These are phyloP conservation scores for Euura lappo DNA, from an alignment of 1,140 invertebrate species.

Conservation along the genomic window DNA sequence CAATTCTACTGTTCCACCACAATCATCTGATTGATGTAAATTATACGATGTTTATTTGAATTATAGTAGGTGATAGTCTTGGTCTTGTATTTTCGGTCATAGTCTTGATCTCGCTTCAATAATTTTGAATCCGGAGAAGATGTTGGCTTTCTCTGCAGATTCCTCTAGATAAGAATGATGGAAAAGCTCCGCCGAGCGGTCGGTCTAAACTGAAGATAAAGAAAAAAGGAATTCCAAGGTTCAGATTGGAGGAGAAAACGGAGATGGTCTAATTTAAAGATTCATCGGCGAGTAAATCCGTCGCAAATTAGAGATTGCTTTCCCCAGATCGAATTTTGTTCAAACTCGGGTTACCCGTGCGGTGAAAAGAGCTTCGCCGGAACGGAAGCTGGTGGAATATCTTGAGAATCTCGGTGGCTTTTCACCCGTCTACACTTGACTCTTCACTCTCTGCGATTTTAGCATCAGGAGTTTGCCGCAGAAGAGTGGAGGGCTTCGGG, in stretches of 20 bases:
- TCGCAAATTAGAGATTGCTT: slow-evolving; percentile 65
- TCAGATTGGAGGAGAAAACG: too few relatives aligned
- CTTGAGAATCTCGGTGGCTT: not conserved
- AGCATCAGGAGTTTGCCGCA: slow-evolving; percentile 12
- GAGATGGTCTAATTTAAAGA: slow-evolving; percentile 62
- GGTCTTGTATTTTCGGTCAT: too few relatives aligned
- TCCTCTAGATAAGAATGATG: not conserved
- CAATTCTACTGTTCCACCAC: too few relatives aligned
- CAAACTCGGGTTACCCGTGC: not conserved
- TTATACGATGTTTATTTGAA: too few relatives aligned
- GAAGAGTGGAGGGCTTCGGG: slow-evolving; percentile 21
- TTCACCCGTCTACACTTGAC: not conserved
- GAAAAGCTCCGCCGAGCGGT: not conserved
- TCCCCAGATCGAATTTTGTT: slow-evolving; percentile 24
- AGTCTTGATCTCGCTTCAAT: too few relatives aligned
- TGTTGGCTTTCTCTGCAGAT: not conserved
- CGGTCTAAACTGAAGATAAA: slow-evolving; percentile 28
- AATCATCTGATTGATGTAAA: too few relatives aligned
- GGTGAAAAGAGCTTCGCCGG: not conserved
- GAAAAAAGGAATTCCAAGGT: slow-evolving; percentile 19
- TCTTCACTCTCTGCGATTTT: not conserved
- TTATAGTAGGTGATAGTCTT: too few relatives aligned
- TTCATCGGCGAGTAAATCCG: slow-evolving; percentile 63
- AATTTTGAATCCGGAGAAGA: too few relatives aligned
- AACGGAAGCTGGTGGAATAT: not conserved